These are phyloP conservation scores for Sarcoramphus papa DNA, from an alignment of 2,797 vertebrate genomes.

Conservation along the genomic window DNA sequence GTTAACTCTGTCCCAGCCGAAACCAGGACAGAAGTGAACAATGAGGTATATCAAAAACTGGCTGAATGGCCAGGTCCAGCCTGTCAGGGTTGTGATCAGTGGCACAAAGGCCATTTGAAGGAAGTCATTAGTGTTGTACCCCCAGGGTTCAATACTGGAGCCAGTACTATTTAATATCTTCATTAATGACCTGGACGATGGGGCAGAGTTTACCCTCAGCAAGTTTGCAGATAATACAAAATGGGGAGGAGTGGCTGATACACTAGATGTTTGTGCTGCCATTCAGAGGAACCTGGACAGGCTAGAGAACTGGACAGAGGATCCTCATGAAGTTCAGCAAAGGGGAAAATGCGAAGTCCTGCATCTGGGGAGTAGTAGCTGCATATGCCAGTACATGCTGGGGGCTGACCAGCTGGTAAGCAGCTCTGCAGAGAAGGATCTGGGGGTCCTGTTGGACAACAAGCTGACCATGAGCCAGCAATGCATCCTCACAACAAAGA, in stretches of 20 bases:
- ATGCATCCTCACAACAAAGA: rapidly evolving
- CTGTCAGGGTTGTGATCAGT: rapidly evolving
- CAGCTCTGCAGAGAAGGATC: neutral
- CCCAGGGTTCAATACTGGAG: neutral
- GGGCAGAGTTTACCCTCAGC: neutral
- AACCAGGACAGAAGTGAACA: neutral
- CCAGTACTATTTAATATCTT: neutral
- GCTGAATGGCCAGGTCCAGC: neutral
- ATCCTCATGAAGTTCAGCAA: neutral
- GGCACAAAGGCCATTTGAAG: neutral
- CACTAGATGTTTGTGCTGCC: neutral
- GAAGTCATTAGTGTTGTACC: neutral
- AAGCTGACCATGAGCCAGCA: neutral
- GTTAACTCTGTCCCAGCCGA: too few species aligned
- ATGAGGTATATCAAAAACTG: neutral
- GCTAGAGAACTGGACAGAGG: neutral
- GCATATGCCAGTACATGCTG: neutral
- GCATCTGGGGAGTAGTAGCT: neutral
- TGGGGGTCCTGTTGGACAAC: neutral
- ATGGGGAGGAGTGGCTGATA: neutral
- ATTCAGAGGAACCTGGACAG: neutral
- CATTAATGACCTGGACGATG: neutral
- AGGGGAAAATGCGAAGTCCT: neutral
- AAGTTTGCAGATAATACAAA: neutral
- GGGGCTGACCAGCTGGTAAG: neutral